These are phyloP conservation scores for Chaetodon auriga DNA, from an alignment of 2,113 vertebrate species.

Conservation along the genomic window DNA sequence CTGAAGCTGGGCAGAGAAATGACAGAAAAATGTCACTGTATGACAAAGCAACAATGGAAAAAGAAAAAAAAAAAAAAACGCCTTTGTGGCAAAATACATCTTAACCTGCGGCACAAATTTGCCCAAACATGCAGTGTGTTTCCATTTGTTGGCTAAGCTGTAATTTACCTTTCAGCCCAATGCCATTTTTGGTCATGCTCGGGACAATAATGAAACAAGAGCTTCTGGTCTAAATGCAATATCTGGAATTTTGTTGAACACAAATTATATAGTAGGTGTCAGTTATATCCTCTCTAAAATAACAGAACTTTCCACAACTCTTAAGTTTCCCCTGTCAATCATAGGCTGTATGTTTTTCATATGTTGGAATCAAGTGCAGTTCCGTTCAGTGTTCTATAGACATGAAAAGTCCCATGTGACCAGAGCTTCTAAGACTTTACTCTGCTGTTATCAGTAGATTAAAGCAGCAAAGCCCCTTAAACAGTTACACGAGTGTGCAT, in stretches of 20 bases:
- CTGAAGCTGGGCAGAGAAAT: constrained; percentile 32
- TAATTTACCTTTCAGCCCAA: neutral
- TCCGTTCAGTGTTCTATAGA: neutral
- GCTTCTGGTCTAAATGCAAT: neutral
- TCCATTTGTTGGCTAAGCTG: neutral
- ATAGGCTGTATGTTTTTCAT: neutral
- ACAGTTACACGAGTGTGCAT: neutral
- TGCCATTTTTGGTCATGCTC: neutral
- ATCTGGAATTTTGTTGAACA: neutral
- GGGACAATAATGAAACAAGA: neutral
- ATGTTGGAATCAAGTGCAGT: neutral
- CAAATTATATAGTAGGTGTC: too few relatives aligned
- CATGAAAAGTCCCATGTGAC: constrained; percentile 2
- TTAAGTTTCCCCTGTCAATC: neutral
- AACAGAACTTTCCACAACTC: neutral
- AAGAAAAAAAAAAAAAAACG: neutral
- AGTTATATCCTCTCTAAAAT: neutral
- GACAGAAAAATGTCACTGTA: neutral
- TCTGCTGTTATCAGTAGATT: neutral
- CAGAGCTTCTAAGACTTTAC: constrained; percentile 1
- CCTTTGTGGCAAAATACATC: neutral
- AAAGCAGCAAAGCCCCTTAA: constrained; percentile 24
- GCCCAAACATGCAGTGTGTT: neutral
- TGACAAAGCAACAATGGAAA: neutral
- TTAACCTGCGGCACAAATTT: neutral